Evolutionary conservation across 2,113 vertebrate species (phyloP).

Genomic region (Esox niger): DNA sequence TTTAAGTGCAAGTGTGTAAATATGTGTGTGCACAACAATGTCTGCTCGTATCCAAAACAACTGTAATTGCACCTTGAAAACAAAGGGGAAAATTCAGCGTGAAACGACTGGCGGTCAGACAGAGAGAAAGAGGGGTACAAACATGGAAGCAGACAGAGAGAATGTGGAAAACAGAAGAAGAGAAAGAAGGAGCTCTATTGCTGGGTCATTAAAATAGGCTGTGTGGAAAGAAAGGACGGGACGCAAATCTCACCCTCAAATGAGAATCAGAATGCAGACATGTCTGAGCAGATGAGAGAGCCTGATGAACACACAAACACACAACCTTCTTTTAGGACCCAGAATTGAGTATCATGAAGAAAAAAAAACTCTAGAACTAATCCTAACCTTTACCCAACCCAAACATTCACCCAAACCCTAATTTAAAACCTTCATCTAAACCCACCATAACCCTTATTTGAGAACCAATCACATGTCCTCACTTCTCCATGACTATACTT

Average conservation of each 20-base stretch:
- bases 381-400: too few species aligned
- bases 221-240: slow-evolving; percentile 36
- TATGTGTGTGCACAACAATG: slow-evolving; percentile 11
- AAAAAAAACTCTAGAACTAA: too few species aligned
- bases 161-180: slow-evolving; percentile 46
- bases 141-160: slow-evolving; percentile 34
- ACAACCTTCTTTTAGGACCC: too few species aligned
- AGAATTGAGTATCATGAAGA: too few species aligned
- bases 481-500: too few species aligned
- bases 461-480: too few species aligned
- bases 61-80: slow-evolving; percentile 52
- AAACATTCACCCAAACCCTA: too few species aligned
- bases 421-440: too few species aligned
- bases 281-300: slow-evolving; percentile 24
- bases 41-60: too few species aligned
- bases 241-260: slow-evolving; percentile 43
- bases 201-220: slow-evolving; percentile 60
- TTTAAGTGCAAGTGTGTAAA: neutral
- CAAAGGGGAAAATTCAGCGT: slow-evolving; percentile 50
- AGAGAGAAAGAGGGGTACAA: slow-evolving; percentile 15
- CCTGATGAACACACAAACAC: slow-evolving; percentile 2
- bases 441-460: too few species aligned
- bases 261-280: slow-evolving; percentile 57
- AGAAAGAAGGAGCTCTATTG: slow-evolving; percentile 38
- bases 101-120: slow-evolving; percentile 35